These are phyloP conservation scores for Zophobas atratus DNA, from an alignment of 1,140 invertebrate species.

Conservation along the genomic window DNA sequence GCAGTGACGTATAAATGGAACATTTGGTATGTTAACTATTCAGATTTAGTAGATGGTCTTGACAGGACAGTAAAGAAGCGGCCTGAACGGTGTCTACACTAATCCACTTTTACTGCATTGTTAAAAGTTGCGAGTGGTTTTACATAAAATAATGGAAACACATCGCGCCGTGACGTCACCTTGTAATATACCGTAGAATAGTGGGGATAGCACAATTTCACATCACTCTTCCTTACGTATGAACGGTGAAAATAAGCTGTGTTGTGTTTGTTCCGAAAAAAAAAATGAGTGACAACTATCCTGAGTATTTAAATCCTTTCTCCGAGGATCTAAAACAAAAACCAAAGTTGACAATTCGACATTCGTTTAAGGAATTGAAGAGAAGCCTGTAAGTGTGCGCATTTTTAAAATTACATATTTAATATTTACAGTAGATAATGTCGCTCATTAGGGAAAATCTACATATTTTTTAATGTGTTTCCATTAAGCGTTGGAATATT, in stretches of 20 bases:
- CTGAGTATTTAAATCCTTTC: constrained; percentile 44
- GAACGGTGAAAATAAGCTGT: constrained; percentile 2
- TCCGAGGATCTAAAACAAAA: constrained; percentile 4
- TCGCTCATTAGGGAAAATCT: too few species aligned
- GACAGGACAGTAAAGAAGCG: too few species aligned
- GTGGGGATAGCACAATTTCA: constrained; percentile 34
- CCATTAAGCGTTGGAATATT: too few species aligned
- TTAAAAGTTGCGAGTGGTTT: not conserved
- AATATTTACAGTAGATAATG: not conserved
- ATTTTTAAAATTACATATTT: not conserved
- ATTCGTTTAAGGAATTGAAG: constrained; percentile 35
- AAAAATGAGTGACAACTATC: constrained; percentile 43
- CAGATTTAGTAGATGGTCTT: not conserved
- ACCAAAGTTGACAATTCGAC: constrained; percentile 23
- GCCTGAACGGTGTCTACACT: too few species aligned
- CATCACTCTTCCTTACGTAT: constrained; percentile 11
- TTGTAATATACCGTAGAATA: constrained; percentile 13
- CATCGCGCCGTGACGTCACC: constrained; percentile 15
- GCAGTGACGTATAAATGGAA: constrained; percentile 5
- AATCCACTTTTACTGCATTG: not conserved
- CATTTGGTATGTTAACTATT: not conserved
- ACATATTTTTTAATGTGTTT: too few species aligned
- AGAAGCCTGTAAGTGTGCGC: constrained; percentile 22
- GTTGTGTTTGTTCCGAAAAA: constrained; percentile 13
- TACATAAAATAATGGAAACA: constrained; percentile 19